Evolutionary conservation across 53 echinoderm and acorn worm species (phyloP).

Genomic region (Henricia sp.): DNA sequence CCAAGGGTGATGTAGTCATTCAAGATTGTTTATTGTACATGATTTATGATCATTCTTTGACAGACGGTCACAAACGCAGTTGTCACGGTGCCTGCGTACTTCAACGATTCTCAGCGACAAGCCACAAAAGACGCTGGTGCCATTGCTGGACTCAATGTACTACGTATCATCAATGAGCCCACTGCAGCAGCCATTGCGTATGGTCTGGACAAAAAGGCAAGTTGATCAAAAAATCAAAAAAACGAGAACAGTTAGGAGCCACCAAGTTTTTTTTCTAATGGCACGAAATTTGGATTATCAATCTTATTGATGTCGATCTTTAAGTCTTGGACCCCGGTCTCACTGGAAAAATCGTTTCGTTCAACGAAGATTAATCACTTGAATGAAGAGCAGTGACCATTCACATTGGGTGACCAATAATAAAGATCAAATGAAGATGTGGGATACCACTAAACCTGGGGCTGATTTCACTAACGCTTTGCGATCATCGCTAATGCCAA

Average conservation of each 20-base stretch:
- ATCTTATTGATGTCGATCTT: too few relatives aligned
- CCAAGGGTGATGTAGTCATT: not conserved
- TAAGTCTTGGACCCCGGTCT: too few relatives aligned
- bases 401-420: too few relatives aligned
- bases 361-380: too few relatives aligned
- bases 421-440: too few relatives aligned
- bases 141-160: constrained; percentile 85
- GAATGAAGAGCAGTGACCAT: too few relatives aligned
- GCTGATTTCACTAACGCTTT: too few relatives aligned
- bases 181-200: constrained; percentile 97
- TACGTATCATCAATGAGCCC: constrained; percentile 96
- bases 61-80: constrained; percentile 85
- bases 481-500: too few relatives aligned
- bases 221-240: not conserved
- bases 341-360: too few relatives aligned
- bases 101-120: constrained; percentile 96
- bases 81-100: constrained; percentile 95
- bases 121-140: constrained; percentile 97
- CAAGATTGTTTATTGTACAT: not conserved
- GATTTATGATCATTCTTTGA: not conserved
- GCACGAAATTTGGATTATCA: too few relatives aligned
- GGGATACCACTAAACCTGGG: too few relatives aligned
- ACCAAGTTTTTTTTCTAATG: too few relatives aligned
- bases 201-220: constrained; percentile 93
- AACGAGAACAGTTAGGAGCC: not conserved